Percentiles rank a stretch among this genome's conserved stretches.
Evolutionary conservation across 2,888 invertebrate species (phyloP).

Genomic region (Dorcus hopei): DNA sequence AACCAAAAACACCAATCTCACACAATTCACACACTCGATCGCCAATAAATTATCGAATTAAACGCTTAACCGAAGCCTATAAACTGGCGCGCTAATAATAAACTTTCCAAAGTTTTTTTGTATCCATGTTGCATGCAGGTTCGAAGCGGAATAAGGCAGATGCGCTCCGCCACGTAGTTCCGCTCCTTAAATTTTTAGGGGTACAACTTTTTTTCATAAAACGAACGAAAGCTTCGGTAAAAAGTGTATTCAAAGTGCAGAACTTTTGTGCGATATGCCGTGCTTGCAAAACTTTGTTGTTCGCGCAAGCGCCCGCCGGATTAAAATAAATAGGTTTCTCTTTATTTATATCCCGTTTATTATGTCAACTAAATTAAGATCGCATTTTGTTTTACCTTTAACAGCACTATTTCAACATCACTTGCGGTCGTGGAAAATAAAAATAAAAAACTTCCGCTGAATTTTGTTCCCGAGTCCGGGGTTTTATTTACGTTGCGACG

Average conservation of each 20-base stretch:
- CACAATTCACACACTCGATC: no score
- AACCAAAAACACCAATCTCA: no score
- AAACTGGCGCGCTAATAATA: not conserved
- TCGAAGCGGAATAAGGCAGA: slow-evolving; percentile 21
- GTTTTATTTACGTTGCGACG: slow-evolving; percentile 1
- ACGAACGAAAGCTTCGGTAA: slow-evolving; percentile 19
- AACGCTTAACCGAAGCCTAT: not conserved
- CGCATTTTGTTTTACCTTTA: slow-evolving; percentile 3
- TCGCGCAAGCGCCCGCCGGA: slow-evolving; percentile 24
- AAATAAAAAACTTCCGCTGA: no score
- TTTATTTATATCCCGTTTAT: slow-evolving; percentile 33
- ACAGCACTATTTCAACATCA: no score
- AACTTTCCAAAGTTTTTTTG: not conserved
- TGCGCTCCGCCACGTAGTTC: slow-evolving; percentile 4
- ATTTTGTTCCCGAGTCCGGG: no score
- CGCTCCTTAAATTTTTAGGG: not conserved
- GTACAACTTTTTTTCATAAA: slow-evolving; percentile 16
- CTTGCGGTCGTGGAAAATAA: no score
- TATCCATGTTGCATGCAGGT: slow-evolving; percentile 19
- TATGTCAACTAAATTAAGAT: slow-evolving; percentile 32
- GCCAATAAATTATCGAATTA: no score
- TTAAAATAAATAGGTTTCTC: slow-evolving; percentile 27
- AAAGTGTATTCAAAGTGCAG: slow-evolving; percentile 26
- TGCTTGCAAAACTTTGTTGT: slow-evolving; percentile 32
- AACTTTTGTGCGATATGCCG: slow-evolving; percentile 31